Conservation (phyloP, 2,888 invertebrate genomes). For the Ceramica pisi region DNA sequence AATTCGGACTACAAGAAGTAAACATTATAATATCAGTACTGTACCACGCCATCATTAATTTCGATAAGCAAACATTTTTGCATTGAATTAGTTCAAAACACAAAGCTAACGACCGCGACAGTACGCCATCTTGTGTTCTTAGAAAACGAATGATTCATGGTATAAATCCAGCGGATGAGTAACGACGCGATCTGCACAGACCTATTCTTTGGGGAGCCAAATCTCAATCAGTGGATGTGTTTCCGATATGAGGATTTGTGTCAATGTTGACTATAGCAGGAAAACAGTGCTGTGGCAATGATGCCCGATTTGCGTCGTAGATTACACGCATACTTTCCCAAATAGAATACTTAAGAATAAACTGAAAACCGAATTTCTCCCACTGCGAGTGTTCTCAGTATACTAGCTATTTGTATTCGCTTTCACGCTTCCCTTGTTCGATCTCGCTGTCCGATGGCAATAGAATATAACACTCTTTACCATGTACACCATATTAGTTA, state of each 20-base stretch:
- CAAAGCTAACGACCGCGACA: no score
- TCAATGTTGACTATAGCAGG: neutral
- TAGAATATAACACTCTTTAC: no score
- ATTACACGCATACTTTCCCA: no score
- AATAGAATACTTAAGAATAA: no score
- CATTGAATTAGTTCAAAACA: neutral
- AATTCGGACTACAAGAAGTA: neutral
- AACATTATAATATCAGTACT: neutral
- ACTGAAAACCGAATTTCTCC: no score
- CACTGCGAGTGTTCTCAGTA: no score
- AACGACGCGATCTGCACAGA: neutral
- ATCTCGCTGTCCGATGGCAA: no score
- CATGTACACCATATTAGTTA: no score
- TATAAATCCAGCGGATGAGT: slow-evolving; percentile 2
- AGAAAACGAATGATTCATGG: slow-evolving; percentile 10
- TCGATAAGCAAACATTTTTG: no score
- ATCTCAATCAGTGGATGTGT: neutral
- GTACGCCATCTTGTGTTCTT: slow-evolving; percentile 10
- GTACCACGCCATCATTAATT: neutral
- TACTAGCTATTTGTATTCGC: no score
- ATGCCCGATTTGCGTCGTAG: no score
- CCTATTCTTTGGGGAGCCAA: neutral
- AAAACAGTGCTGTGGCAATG: neutral
- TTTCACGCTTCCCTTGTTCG: no score
- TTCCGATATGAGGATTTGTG: slow-evolving; percentile 3